Conservation (phyloP, 2,888 invertebrate genomes). For the Volucella inanis region DNA sequence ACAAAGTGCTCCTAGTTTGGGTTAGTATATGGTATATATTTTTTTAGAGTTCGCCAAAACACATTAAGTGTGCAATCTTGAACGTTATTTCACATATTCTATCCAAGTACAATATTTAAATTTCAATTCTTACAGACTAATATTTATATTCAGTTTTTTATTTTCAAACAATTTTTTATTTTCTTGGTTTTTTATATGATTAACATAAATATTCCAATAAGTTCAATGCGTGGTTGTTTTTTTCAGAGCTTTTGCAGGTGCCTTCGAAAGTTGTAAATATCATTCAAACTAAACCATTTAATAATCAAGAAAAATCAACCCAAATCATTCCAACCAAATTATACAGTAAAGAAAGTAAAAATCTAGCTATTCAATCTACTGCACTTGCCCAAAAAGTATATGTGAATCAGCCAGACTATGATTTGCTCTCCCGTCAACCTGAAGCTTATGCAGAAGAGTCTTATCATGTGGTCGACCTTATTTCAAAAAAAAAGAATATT, state of each 20-base stretch:
- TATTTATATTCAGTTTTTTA: background rate
- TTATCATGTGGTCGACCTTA: constrained; percentile 90
- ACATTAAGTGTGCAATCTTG: no score
- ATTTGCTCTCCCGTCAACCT: constrained; percentile 92
- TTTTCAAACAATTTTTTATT: background rate
- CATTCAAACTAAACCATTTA: constrained; percentile 76
- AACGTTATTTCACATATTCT: no score
- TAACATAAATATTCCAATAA: background rate
- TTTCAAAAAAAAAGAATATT: constrained; percentile 76
- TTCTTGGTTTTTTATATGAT: background rate
- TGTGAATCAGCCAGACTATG: constrained; percentile 91
- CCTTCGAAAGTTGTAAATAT: constrained; percentile 69
- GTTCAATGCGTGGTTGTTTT: background rate
- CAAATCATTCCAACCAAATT: constrained; percentile 75
- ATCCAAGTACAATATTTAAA: no score
- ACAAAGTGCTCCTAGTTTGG: constrained; percentile 89
- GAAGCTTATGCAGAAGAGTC: constrained; percentile 93
- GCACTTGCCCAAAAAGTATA: constrained; percentile 85
- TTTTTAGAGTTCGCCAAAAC: background rate
- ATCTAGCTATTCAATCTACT: constrained; percentile 33
- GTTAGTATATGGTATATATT: constrained; percentile 83
- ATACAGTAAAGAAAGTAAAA: constrained; percentile 57
- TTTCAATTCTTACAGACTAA: no score
- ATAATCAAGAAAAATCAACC: constrained; percentile 51
- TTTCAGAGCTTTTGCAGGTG: constrained; percentile 41